These are phyloP conservation scores for Pogonus chalceus DNA, from an alignment of 1,140 invertebrate species.

Conservation along the genomic window DNA sequence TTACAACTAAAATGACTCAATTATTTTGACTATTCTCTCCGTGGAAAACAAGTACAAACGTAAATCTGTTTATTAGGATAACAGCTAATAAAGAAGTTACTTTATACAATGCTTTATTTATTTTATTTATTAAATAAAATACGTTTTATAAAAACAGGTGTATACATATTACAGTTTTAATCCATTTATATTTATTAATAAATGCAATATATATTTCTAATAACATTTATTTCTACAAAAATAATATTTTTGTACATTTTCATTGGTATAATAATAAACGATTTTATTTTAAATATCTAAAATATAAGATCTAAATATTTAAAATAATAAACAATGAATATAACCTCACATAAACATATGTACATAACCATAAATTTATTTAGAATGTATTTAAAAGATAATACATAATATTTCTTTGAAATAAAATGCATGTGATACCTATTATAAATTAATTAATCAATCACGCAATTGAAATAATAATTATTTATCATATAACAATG, in stretches of 20 bases:
- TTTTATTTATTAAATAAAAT: neutral
- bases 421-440: too few relatives aligned
- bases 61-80: slow-evolving; percentile 19
- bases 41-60: slow-evolving; percentile 35
- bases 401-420: too few relatives aligned
- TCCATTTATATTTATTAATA: neutral
- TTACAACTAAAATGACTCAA: neutral
- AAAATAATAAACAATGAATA: too few relatives aligned
- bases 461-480: neutral
- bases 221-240: neutral
- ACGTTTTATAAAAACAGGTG: neutral
- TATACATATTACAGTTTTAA: neutral
- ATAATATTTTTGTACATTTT: neutral
- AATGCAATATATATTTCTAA: neutral
- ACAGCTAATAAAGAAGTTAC: neutral
- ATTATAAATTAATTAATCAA: neutral
- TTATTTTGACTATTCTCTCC: too few relatives aligned
- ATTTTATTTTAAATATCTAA: too few relatives aligned
- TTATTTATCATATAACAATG: neutral
- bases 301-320: too few relatives aligned
- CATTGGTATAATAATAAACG: neutral
- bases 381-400: too few relatives aligned
- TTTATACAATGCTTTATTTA: neutral
- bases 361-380: too few relatives aligned
- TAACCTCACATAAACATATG: too few relatives aligned